Conservation (phyloP, 2,113 vertebrate genomes). For the Eurypyga helias region DNA sequence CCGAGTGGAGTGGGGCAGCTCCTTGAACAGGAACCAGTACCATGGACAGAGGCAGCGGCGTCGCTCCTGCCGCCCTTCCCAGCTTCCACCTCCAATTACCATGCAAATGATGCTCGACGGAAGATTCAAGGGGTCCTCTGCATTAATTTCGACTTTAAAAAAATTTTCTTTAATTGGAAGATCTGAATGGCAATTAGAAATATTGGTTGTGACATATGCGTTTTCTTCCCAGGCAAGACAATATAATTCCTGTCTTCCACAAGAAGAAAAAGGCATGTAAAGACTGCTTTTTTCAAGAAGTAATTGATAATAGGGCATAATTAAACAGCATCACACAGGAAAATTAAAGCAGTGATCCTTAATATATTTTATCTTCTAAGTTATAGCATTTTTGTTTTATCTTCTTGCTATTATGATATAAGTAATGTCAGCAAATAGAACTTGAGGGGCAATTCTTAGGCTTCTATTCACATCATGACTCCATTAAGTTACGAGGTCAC, state of each 20-base stretch:
- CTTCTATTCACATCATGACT: neutral
- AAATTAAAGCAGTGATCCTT: neutral
- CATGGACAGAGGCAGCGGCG: constrained; percentile 35
- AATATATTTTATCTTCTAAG: neutral
- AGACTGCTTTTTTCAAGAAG: rapidly evolving
- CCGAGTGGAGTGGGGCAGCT: rapidly evolving
- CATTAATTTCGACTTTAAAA: neutral
- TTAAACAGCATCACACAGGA: neutral
- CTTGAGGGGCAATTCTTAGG: neutral
- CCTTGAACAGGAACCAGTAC: neutral
- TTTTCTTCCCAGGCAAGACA: neutral
- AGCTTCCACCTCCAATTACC: neutral
- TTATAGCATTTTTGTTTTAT: neutral
- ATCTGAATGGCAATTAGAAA: neutral
- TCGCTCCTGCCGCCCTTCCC: rapidly evolving
- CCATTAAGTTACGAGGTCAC: neutral
- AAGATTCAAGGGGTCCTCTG: rapidly evolving
- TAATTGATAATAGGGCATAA: neutral
- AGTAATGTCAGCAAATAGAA: neutral
- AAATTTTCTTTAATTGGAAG: neutral
- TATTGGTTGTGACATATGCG: neutral
- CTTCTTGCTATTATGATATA: neutral
- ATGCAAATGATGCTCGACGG: neutral
- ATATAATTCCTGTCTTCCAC: neutral
- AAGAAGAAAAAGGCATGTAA: neutral